These are phyloP conservation scores for Danionella dracula DNA, from an alignment of 2,797 vertebrate species.

Conservation along the genomic window DNA sequence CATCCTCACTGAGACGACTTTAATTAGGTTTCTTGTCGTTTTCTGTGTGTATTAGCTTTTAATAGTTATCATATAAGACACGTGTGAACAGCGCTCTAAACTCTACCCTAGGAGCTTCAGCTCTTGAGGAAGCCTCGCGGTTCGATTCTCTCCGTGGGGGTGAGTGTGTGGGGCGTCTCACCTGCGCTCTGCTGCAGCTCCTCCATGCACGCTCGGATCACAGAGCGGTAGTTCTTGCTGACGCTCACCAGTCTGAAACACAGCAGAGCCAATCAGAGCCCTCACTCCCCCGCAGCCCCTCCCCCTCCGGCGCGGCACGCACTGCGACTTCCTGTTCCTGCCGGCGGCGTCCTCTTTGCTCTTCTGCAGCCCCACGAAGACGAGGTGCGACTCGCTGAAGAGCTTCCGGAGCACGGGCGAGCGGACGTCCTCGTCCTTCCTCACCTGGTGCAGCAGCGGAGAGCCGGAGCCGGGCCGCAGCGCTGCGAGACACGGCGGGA, in stretches of 20 bases:
- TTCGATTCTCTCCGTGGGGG: too few relatives aligned
- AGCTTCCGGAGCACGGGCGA: constrained; percentile 90
- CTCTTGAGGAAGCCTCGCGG: too few relatives aligned
- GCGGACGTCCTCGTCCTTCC: constrained; percentile 86
- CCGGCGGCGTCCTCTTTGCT: constrained; percentile 79
- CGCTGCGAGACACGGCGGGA: too few relatives aligned
- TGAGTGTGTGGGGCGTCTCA: neutral
- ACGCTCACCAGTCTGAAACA: constrained; percentile 83
- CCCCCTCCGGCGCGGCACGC: constrained; percentile 50
- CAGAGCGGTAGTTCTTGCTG: constrained; percentile 94
- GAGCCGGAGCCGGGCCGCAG: too few relatives aligned
- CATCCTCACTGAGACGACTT: too few relatives aligned
- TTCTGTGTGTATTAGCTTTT: too few relatives aligned
- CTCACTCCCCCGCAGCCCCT: too few relatives aligned
- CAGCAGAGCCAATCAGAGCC: neutral
- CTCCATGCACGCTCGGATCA: constrained; percentile 92
- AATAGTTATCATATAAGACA: too few relatives aligned
- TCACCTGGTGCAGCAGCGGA: constrained; percentile 74
- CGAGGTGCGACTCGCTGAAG: constrained; percentile 95
- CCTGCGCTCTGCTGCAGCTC: constrained; percentile 86
- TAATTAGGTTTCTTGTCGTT: too few relatives aligned
- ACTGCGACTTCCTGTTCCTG: constrained; percentile 87
- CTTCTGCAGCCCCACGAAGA: constrained; percentile 89
- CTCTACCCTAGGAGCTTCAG: too few relatives aligned
- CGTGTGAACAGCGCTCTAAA: too few relatives aligned